Evolutionary conservation across 2,797 vertebrate genomes (phyloP).

Genomic region (Cryptoprocta ferox): DNA sequence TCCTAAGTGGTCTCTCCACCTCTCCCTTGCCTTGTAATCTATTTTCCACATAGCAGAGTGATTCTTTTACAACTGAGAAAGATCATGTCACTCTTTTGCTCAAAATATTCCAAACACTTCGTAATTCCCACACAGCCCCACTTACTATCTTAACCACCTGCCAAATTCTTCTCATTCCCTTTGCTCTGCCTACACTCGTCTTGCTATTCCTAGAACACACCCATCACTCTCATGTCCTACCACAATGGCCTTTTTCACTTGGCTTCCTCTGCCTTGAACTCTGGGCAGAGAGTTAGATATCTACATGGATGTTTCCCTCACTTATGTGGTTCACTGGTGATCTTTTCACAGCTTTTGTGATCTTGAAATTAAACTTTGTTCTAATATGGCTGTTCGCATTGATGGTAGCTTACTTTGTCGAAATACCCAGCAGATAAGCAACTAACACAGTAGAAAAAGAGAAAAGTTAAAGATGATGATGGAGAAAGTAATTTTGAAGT

Average conservation of each 20-base stretch:
- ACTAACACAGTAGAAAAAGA: background rate
- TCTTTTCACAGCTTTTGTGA: background rate
- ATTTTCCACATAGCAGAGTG: background rate
- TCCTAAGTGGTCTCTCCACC: background rate
- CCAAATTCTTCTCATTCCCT: background rate
- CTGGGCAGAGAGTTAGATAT: background rate
- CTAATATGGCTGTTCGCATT: background rate
- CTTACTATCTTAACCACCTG: background rate
- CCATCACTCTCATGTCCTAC: background rate
- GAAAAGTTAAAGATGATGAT: background rate
- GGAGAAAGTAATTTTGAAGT: background rate
- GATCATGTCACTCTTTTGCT: background rate
- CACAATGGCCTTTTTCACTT: background rate
- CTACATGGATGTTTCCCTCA: background rate
- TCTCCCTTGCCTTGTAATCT: background rate
- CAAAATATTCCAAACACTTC: background rate
- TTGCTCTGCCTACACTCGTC: background rate
- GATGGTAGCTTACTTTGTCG: background rate
- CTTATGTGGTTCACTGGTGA: background rate
- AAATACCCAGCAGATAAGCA: background rate
- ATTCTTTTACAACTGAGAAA: background rate
- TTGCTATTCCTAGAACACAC: background rate
- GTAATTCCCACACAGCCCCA: too few relatives aligned
- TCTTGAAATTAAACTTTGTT: background rate
- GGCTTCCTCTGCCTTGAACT: background rate